Conservation (phyloP, 2,888 invertebrate genomes). For the Saturnia pavonia region DNA sequence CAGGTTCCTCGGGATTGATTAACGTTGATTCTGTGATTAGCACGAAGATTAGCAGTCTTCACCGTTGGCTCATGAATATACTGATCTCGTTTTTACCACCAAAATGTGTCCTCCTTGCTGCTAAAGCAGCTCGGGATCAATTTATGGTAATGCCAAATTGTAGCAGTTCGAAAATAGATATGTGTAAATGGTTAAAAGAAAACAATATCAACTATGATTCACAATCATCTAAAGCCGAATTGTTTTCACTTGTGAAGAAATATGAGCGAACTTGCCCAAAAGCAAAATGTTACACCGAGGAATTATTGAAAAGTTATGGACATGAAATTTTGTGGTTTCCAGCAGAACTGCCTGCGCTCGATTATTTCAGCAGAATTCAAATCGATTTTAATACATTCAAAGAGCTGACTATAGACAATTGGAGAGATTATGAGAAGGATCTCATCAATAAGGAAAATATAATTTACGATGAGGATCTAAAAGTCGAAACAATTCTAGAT, state of each 20-base stretch:
- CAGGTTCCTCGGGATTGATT: slow-evolving; percentile 9
- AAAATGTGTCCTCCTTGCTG: slow-evolving; percentile 16
- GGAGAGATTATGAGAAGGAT: neutral
- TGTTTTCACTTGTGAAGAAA: slow-evolving; percentile 30
- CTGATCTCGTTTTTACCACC: slow-evolving; percentile 16
- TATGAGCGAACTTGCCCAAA: slow-evolving; percentile 17
- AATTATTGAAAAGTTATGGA: slow-evolving; percentile 23
- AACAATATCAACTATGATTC: slow-evolving; percentile 26
- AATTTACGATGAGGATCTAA: slow-evolving; percentile 7
- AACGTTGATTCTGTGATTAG: neutral
- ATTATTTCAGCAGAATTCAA: slow-evolving; percentile 13
- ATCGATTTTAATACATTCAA: neutral
- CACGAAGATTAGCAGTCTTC: neutral
- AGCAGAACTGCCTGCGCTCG: neutral
- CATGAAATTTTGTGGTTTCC: slow-evolving; percentile 25
- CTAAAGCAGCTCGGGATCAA: neutral
- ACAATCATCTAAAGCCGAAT: slow-evolving; percentile 29
- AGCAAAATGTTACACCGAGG: slow-evolving; percentile 19
- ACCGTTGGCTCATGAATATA: neutral
- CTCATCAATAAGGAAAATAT: slow-evolving; percentile 10
- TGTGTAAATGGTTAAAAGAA: slow-evolving; percentile 28
- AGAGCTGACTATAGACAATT: neutral
- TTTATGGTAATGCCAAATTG: slow-evolving; percentile 20
- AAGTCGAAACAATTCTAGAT: slow-evolving; percentile 9
- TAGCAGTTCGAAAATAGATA: slow-evolving; percentile 26